Evolutionary conservation across 2,888 invertebrate species (phyloP).

Genomic region (Hypselothyrea guttata): DNA sequence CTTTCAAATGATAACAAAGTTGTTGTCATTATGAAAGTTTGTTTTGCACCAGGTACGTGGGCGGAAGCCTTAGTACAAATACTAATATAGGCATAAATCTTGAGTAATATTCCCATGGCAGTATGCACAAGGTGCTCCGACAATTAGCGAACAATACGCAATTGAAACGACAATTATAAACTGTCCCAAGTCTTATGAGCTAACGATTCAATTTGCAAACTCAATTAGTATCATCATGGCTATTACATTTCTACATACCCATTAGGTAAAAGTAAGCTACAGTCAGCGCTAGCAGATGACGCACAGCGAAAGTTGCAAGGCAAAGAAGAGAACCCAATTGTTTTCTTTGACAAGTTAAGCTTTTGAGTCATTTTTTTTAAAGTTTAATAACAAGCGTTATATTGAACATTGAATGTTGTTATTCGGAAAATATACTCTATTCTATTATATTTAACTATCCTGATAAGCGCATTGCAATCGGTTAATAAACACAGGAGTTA

Average conservation of each 20-base stretch:
- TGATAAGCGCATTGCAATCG: too few species aligned
- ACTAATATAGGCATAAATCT: not conserved
- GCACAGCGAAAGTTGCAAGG: too few species aligned
- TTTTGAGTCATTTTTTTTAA: too few species aligned
- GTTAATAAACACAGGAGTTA: too few species aligned
- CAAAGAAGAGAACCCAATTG: too few species aligned
- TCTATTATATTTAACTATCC: too few species aligned
- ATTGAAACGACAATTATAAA: slow-evolving; percentile 45
- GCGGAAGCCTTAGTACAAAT: not conserved
- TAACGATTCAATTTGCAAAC: not conserved
- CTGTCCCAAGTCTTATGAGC: not conserved
- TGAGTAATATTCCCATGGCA: slow-evolving; percentile 21
- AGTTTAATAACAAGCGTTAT: too few species aligned
- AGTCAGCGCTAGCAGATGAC: too few species aligned
- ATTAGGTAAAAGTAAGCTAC: slow-evolving; percentile 7
- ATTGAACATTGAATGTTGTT: too few species aligned
- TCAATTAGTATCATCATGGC: slow-evolving; percentile 11
- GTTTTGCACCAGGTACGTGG: slow-evolving; percentile 1
- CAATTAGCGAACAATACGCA: slow-evolving; percentile 22
- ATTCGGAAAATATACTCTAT: too few species aligned
- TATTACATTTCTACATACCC: slow-evolving; percentile 11
- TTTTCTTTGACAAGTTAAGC: too few species aligned
- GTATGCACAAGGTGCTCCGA: slow-evolving; percentile 15
- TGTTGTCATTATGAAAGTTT: not conserved
- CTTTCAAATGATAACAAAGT: not conserved